These are phyloP conservation scores for Oasisia sp. DNA, from an alignment of 2,888 invertebrate species.

Conservation along the genomic window DNA sequence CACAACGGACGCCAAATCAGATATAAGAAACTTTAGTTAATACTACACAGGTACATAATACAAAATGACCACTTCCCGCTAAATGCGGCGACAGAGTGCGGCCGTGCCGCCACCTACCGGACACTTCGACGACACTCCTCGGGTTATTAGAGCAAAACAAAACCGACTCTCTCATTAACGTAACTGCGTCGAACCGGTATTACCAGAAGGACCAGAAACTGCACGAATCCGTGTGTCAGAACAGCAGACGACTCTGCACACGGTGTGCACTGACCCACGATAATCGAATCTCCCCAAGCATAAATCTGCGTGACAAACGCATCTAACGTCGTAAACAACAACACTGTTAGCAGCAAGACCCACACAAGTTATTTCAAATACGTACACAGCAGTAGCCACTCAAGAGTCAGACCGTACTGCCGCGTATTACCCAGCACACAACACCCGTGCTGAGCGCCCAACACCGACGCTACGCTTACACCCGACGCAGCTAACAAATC, in stretches of 20 bases:
- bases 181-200: neutral
- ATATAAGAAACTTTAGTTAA: slow-evolving; percentile 1
- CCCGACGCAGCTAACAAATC: too few species aligned
- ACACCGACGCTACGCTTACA: neutral
- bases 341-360: neutral
- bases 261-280: neutral
- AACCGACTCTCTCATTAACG: neutral
- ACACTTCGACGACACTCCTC: neutral
- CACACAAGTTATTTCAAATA: neutral
- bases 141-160: neutral
- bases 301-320: neutral
- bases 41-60: slow-evolving; percentile 5
- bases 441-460: neutral
- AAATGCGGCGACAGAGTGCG: neutral
- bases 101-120: neutral
- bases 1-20: neutral
- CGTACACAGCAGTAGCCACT: neutral
- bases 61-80: neutral
- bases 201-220: neutral
- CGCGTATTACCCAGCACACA: neutral
- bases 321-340: neutral
- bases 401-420: neutral
- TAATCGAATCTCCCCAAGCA: neutral
- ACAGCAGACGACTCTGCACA: neutral
- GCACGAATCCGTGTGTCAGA: neutral